phyloP scores from a whole-genome alignment of 2,113 vertebrate genomes.

The Nestor notabilis region DNA sequence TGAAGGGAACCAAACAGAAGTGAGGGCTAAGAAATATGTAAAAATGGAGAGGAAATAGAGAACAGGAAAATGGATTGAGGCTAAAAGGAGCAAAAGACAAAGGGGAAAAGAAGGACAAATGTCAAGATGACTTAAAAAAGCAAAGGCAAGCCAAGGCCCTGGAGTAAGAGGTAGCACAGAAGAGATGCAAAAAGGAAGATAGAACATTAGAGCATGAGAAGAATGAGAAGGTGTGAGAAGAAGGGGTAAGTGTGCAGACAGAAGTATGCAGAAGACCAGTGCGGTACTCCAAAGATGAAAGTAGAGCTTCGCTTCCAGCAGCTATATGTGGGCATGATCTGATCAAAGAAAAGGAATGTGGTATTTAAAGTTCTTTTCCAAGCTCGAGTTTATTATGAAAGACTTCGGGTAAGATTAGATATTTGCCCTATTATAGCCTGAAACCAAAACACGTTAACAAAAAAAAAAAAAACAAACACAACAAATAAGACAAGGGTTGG shows the following conservation, averaged over 20 bases:
- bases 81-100: background rate
- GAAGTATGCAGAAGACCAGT: background rate
- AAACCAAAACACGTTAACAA: background rate
- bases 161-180: background rate
- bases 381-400: background rate
- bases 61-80: background rate
- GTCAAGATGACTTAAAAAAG: background rate
- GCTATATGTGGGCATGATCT: background rate
- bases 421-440: background rate
- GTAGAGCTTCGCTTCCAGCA: background rate
- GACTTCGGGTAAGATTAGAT: background rate
- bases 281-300: background rate
- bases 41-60: background rate
- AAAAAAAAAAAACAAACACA: background rate
- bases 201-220: background rate
- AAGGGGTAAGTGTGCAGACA: background rate
- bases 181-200: background rate
- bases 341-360: background rate
- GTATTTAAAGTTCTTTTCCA: background rate
- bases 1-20: background rate
- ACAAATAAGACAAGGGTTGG: background rate
- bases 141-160: background rate
- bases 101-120: background rate
- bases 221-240: background rate
- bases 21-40: background rate